A percentile compares a stretch with the other conserved stretches of the same genome.
Conservation (phyloP, 1,140 invertebrate species). For the Hylaeus volcanicus region DNA sequence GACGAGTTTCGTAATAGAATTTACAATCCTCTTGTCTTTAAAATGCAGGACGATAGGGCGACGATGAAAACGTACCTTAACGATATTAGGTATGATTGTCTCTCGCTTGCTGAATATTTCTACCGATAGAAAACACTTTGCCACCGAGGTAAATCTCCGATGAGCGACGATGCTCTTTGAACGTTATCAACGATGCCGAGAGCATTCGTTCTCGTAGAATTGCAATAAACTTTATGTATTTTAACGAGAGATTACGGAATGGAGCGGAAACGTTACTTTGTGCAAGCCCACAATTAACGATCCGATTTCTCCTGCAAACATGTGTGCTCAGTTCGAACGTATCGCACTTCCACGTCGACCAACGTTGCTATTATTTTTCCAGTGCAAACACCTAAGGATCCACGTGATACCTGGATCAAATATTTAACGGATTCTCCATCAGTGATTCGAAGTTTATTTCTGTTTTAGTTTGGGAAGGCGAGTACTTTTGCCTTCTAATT, state of each 20-base stretch:
- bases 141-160: background rate
- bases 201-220: background rate
- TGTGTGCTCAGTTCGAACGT: no score
- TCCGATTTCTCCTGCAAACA: background rate
- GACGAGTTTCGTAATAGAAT: background rate
- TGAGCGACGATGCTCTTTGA: background rate
- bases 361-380: background rate
- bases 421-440: background rate
- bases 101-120: background rate
- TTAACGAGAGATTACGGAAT: no score
- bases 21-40: background rate
- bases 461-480: no score
- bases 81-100: background rate
- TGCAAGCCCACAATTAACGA: conserved; percentile 1
- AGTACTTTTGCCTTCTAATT: no score
- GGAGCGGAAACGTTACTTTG: no score
- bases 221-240: no score
- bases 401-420: background rate
- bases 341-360: background rate
- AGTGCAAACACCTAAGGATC: background rate
- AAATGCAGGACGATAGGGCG: background rate
- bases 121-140: background rate
- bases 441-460: no score
- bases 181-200: background rate
- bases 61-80: background rate